These are phyloP conservation scores for Hypothenemus hampei DNA, from an alignment of 1,140 invertebrate species.

Conservation along the genomic window DNA sequence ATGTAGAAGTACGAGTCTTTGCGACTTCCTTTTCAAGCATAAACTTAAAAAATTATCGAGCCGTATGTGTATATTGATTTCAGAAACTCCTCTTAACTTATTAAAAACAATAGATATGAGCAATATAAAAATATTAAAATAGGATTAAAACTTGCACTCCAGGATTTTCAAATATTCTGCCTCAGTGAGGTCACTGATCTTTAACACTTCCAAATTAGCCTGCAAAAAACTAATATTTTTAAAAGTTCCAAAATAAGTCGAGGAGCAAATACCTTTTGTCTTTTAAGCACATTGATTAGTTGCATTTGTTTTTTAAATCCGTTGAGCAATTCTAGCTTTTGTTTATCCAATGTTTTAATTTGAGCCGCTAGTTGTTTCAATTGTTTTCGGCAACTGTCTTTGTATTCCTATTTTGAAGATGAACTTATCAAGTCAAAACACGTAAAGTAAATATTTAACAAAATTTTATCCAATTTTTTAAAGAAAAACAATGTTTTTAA, in stretches of 20 bases:
- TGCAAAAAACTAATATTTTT: slow-evolving; percentile 31
- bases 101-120: no score
- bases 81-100: no score
- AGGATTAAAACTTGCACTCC: not conserved
- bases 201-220: slow-evolving; percentile 46
- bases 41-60: no score
- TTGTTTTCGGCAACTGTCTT: slow-evolving; percentile 45
- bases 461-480: no score
- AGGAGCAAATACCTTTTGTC: slow-evolving; percentile 47
- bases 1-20: no score
- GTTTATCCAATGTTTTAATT: slow-evolving; percentile 48
- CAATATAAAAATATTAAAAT: no score
- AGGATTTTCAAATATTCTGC: slow-evolving; percentile 45
- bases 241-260: not conserved
- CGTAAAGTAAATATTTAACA: no score
- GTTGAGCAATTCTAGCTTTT: slow-evolving; percentile 48
- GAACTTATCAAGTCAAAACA: not conserved
- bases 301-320: slow-evolving; percentile 51
- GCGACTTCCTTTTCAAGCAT: no score
- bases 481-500: no score
- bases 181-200: slow-evolving; percentile 45
- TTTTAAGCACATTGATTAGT: slow-evolving; percentile 52
- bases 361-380: slow-evolving; percentile 43
- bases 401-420: slow-evolving; percentile 43
- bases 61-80: no score